A percentile compares a stretch with the other conserved stretches of the same genome.
Conservation (phyloP, 2,113 vertebrate species). For the Alouatta palliata region DNA sequence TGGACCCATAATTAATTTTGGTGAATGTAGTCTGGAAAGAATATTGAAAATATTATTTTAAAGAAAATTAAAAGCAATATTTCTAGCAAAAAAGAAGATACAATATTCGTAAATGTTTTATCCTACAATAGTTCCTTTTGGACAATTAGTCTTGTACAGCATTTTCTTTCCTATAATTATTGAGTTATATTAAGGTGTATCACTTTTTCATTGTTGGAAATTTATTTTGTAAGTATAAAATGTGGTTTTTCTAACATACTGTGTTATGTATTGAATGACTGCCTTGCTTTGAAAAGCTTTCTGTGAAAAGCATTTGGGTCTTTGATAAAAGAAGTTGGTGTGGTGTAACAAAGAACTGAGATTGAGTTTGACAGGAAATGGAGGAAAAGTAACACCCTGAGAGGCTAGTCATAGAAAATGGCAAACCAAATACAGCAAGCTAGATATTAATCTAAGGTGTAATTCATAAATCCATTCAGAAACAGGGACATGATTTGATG, state of each 20-base stretch:
- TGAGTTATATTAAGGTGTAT: background rate
- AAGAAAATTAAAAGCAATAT: background rate
- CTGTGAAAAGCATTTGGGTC: background rate
- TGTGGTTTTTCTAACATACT: background rate
- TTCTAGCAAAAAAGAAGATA: background rate
- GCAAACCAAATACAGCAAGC: background rate
- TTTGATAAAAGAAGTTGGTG: slow-evolving; percentile 51
- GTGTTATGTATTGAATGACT: background rate
- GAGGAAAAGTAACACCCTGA: background rate
- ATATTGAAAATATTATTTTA: background rate
- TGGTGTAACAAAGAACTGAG: slow-evolving; percentile 22
- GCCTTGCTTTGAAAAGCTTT: slow-evolving; percentile 4
- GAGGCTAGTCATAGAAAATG: background rate
- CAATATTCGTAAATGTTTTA: background rate
- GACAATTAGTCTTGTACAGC: background rate
- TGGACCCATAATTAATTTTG: background rate
- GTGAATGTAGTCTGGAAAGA: background rate
- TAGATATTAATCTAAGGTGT: background rate
- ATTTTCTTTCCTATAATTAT: background rate
- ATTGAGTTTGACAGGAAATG: background rate
- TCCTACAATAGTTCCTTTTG: background rate
- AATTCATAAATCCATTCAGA: background rate
- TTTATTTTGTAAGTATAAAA: background rate
- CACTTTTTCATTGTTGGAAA: background rate
- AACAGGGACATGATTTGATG: background rate